Evolutionary conservation across 2,888 invertebrate genomes (phyloP).

Genomic region (Trichogramma dendrolimi): DNA sequence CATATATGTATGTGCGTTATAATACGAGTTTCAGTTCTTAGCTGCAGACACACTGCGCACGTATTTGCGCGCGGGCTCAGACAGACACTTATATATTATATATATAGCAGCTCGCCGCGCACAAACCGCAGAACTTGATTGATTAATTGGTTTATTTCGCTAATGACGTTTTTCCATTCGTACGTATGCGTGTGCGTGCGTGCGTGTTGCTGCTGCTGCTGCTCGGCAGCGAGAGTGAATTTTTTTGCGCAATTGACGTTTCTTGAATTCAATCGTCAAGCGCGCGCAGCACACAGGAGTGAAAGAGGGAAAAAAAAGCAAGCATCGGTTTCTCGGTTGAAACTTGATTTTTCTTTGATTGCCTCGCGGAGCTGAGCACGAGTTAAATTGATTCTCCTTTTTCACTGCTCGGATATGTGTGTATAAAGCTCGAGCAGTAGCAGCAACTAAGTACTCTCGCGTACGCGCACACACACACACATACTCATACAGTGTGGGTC

Average conservation of each 20-base stretch:
- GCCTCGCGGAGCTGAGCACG: neutral
- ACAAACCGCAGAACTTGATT: slow-evolving; percentile 6
- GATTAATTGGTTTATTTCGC: slow-evolving; percentile 23
- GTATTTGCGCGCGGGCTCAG: neutral
- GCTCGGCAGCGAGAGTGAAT: neutral
- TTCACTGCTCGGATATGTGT: too few relatives aligned
- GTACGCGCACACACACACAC: too few relatives aligned
- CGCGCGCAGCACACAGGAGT: neutral
- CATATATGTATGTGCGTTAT: neutral
- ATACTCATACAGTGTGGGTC: too few relatives aligned
- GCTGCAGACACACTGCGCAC: too few relatives aligned
- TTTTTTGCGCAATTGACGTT: slow-evolving; percentile 15
- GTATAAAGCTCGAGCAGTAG: too few relatives aligned
- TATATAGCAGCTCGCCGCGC: too few relatives aligned
- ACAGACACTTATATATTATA: too few relatives aligned
- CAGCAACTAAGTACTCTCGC: too few relatives aligned
- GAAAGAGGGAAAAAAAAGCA: slow-evolving; percentile 3
- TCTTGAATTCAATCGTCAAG: slow-evolving; percentile 15
- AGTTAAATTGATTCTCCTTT: too few relatives aligned
- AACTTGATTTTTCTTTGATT: neutral
- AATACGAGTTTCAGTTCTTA: too few relatives aligned
- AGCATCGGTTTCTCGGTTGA: too few relatives aligned
- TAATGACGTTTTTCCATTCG: slow-evolving; percentile 14
- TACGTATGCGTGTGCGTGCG: neutral
- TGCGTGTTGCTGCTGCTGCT: too few relatives aligned